phyloP scores from a whole-genome alignment of 2,888 invertebrate genomes.

The Morinoia aosen region DNA sequence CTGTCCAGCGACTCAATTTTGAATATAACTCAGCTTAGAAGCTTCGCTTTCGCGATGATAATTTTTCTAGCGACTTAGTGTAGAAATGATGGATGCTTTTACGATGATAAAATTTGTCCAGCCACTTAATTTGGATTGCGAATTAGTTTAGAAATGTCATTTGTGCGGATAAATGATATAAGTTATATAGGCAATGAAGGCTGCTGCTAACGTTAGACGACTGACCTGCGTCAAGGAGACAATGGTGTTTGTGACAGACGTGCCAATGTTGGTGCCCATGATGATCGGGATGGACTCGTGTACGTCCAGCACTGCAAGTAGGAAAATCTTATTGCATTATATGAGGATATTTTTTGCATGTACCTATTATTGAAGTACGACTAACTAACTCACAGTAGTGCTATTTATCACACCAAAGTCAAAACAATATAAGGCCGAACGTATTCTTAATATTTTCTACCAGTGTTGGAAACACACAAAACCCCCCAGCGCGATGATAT shows the following conservation, averaged over 20 bases:
- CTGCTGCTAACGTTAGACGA: background rate
- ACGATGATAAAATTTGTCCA: background rate
- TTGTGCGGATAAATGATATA: background rate
- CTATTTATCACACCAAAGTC: too few relatives aligned
- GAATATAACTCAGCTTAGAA: background rate
- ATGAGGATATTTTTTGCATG: background rate
- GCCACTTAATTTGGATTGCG: background rate
- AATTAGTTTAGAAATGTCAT: background rate
- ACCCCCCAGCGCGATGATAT: too few relatives aligned
- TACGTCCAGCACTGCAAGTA: constrained; percentile 70
- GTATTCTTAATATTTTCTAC: too few relatives aligned
- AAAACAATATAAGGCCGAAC: too few relatives aligned
- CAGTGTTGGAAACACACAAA: too few relatives aligned
- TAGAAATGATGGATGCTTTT: background rate
- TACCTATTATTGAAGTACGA: background rate
- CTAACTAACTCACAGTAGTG: background rate
- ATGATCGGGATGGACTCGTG: constrained; percentile 75
- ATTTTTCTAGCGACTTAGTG: background rate
- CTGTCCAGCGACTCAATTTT: background rate
- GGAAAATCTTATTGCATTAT: background rate
- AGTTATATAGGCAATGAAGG: background rate
- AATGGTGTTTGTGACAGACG: constrained; percentile 75
- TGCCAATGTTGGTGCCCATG: constrained; percentile 76
- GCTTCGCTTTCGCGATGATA: background rate
- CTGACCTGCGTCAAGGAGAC: constrained; percentile 72